Conservation (phyloP, 2,888 invertebrate species). For the Orchestes rusci region DNA sequence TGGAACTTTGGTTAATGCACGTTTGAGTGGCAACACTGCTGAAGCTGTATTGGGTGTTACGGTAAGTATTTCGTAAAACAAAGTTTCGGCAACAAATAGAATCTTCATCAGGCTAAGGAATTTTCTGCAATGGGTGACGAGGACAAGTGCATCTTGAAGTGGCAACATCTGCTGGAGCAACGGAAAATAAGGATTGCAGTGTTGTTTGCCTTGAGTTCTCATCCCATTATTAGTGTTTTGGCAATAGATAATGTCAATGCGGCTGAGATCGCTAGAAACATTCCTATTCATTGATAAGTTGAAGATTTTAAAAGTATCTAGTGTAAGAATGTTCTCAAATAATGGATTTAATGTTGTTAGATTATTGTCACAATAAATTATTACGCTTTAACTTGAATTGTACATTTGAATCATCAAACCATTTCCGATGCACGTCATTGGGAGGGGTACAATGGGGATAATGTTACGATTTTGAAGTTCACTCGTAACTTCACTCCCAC, state of each 20-base stretch:
- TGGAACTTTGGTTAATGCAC: constrained; percentile 54
- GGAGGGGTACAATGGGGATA: no score
- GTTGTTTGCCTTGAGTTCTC: constrained; percentile 33
- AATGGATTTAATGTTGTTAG: no score
- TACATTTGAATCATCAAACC: no score
- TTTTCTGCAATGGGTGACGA: constrained; percentile 49
- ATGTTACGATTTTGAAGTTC: no score
- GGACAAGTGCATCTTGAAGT: constrained; percentile 52
- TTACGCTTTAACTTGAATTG: no score
- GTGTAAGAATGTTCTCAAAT: no score
- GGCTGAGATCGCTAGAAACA: constrained; percentile 37
- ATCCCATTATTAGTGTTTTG: constrained; percentile 40
- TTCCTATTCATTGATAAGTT: constrained; percentile 35
- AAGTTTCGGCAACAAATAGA: not conserved
- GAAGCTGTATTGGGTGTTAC: constrained; percentile 53
- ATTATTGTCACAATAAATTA: no score
- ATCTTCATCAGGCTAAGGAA: constrained; percentile 45
- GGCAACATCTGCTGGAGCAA: constrained; percentile 58
- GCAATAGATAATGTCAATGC: constrained; percentile 35
- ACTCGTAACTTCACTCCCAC: no score
- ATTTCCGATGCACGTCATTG: no score
- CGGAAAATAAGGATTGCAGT: constrained; percentile 52
- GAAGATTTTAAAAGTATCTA: no score
- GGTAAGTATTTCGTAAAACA: constrained; percentile 44
- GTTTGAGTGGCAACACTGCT: constrained; percentile 52